Evolutionary conservation across 2,113 vertebrate species (phyloP).

Genomic region (Sisor rabdophorus): DNA sequence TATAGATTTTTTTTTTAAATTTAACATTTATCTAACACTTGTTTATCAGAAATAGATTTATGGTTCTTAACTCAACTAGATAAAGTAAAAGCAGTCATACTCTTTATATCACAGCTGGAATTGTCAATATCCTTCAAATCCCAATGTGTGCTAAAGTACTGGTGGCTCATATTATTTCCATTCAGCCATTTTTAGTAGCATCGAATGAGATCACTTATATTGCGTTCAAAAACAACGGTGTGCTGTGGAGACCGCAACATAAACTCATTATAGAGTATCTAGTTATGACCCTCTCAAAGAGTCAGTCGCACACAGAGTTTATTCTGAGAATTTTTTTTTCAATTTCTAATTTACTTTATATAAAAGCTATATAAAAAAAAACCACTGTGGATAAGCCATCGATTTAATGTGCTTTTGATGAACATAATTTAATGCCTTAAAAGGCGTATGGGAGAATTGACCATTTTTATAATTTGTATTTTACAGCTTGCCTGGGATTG

Average conservation of each 20-base stretch:
- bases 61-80: neutral
- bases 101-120: neutral
- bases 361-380: too few relatives aligned
- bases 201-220: neutral
- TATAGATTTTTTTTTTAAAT: neutral
- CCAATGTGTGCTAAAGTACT: neutral
- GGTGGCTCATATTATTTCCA: neutral
- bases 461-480: too few relatives aligned
- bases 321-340: neutral
- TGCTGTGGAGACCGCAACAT: constrained; percentile 3
- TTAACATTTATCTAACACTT: neutral
- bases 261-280: neutral
- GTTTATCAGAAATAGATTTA: neutral
- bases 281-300: too few relatives aligned
- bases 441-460: too few relatives aligned
- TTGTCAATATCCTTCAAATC: neutral
- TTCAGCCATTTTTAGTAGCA: neutral
- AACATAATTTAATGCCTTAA: too few relatives aligned
- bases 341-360: too few relatives aligned
- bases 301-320: neutral
- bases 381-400: too few relatives aligned
- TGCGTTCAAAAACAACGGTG: constrained; percentile 4
- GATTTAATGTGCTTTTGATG: too few relatives aligned
- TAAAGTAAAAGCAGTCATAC: neutral
- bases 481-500: too few relatives aligned